Base-by-base conservation (phyloP, 2,113 vertebrate species). In the Leucoraja erinaceus region DNA sequence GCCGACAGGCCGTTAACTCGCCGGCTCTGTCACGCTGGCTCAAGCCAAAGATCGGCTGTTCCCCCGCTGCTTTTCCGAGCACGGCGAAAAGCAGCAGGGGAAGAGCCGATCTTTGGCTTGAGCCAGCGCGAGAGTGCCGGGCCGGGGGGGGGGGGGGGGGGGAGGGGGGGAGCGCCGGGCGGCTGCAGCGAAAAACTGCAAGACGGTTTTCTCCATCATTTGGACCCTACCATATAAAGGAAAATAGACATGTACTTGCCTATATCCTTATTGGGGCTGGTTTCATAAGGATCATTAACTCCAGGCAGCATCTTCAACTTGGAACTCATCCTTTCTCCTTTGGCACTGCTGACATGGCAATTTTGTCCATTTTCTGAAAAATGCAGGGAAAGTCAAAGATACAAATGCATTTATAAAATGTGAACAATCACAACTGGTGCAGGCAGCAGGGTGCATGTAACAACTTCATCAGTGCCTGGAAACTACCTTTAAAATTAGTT, bases 201-300 rank as follows among this genome's bases (percentile, higher is more conserved):
- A 31, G 16, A 68, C 4, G 56, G 14, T n/a, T 72, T 91, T 72
- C 33, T 38, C 8, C 20, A 47, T 70, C 66, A 91, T 7, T 20
- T 70, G 9, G 11, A 33, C 14, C 59, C 1, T 66, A 22, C 4
- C 31, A 90, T 54, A 83, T 61, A n/a, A 83, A 86, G 56, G 28
- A n/a, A n/a, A 84, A 10, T 25, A 68, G 16, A 92, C 75, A 38
- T 9, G n/a, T 90, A 95, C 97, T 98, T 96, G 96, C 98, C 98
- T 93, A 98, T 96, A 95, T 99, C 97, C 96, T 97, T 97, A 76
- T 94, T 96, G 94, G 94, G 94, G 94, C 97, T 99, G 75, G 96
- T 96, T 96, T 99, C 98, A 78, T 98, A 99, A 7, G 98, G 98
- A 93, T 98, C 98, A 74, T 95, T 96, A 93, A 97, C 94, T 93